A percentile compares a stretch with the other conserved stretches of the same genome.
These are phyloP conservation scores for Casuarius casuarius DNA, from an alignment of 2,113 vertebrate species.

Conservation along the genomic window DNA sequence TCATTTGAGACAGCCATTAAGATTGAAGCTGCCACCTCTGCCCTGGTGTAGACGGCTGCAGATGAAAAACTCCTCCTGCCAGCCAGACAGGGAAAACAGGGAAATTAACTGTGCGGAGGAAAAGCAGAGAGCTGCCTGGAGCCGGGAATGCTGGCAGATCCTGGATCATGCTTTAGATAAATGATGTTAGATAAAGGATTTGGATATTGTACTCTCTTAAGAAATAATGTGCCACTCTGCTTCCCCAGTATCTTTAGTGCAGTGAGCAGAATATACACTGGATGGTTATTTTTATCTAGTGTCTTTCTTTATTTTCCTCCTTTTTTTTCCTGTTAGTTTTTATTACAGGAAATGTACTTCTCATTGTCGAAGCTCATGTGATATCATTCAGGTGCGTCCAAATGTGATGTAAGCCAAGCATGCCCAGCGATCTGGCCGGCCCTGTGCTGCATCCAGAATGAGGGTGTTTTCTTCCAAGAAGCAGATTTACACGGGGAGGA, in stretches of 20 bases:
- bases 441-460: not conserved
- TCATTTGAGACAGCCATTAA: not conserved
- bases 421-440: not conserved
- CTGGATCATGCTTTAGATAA: not conserved
- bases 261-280: not conserved
- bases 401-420: not conserved
- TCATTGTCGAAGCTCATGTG: not conserved
- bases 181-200: not conserved
- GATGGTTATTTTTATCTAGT: not conserved
- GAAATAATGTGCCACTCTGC: not conserved
- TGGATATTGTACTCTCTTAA: not conserved
- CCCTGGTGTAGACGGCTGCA: not conserved
- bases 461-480: not conserved
- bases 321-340: too few relatives aligned
- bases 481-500: fast-evolving
- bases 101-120: not conserved
- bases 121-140: not conserved
- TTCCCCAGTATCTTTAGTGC: not conserved
- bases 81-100: not conserved
- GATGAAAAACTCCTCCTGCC: not conserved
- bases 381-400: not conserved
- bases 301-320: not conserved
- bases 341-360: not conserved
- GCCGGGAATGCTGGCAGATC: not conserved
- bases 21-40: not conserved